These are phyloP conservation scores for Osmoderma eremita DNA, from an alignment of 2,888 invertebrate genomes.

Conservation along the genomic window DNA sequence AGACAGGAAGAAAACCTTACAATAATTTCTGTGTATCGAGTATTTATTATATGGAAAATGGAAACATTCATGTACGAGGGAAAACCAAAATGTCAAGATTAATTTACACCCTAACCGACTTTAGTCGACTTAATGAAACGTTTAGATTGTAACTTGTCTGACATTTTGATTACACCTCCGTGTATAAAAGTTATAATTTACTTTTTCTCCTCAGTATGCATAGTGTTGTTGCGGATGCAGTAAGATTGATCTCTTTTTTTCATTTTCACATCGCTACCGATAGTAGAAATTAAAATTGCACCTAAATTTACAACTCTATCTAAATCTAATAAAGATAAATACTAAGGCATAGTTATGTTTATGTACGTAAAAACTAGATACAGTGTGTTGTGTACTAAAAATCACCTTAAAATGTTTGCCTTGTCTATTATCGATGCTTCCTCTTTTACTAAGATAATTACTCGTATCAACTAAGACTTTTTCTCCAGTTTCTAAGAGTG, in stretches of 20 bases:
- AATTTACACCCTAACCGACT: too few species aligned
- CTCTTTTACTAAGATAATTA: constrained; percentile 6
- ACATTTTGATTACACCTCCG: too few species aligned
- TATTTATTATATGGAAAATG: too few species aligned
- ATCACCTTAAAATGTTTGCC: constrained; percentile 37
- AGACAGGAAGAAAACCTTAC: constrained; percentile 11
- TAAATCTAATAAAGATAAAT: constrained; percentile 43
- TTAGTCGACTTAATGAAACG: too few species aligned
- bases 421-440: background rate
- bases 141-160: too few species aligned
- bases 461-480: background rate
- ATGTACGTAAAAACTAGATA: constrained; percentile 43
- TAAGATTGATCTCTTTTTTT: constrained; percentile 10
- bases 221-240: too few species aligned
- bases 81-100: too few species aligned
- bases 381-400: constrained; percentile 35
- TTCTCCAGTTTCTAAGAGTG: too few species aligned
- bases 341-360: constrained; percentile 43
- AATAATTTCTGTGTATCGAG: constrained; percentile 7
- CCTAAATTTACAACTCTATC: constrained; percentile 42
- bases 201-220: constrained; percentile 9
- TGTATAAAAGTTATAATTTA: too few species aligned
- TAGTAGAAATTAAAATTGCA: constrained; percentile 41
- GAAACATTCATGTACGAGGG: constrained; percentile 4
- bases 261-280: constrained; percentile 29